Evolutionary conservation across 2,888 invertebrate genomes (phyloP), one percentile per base, ranked within the genome.

Genomic region (Lepidochrysops patricia): DNA sequence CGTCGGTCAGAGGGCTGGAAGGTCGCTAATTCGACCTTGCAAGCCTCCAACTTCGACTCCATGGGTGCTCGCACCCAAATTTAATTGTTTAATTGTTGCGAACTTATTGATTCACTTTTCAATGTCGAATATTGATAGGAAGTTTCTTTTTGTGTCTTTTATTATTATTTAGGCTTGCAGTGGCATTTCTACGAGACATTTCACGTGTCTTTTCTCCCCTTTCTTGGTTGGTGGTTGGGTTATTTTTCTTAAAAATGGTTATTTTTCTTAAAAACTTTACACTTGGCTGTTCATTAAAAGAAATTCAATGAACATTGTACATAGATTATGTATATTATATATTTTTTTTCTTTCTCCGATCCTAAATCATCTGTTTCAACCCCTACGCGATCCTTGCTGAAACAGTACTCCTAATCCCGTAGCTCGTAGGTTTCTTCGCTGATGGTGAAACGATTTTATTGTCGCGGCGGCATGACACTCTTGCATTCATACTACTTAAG

Each of bases 21-120:
- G 88, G 88, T 88, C 88, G 80, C 76, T 87, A 86, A 86, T 84
- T 86, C 76, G 85, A 87, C 88, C 88, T 89, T 87, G 86, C n/a
- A n/a, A n/a, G n/a, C 79, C 76, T 75, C 77, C 78, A 84, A 86
- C 77, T 86, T 85, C 77, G 84, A 85, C 77, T 86, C 84, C 72
- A 68, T 69, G 74, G 64, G 66, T 64, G 67, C 67, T 71, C 66
- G 63, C 67, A 67, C 66, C 64, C 69, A 74, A 73, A 68, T 60
- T 52, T 34, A 58, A 60, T 60, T 57, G 57, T 60, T 13, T 32
- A 32, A 34, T 50, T 60, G 58, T 32, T 35, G 32, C 35, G 4
- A 12, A 43, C 43, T 43, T 43, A 43, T 43, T 13, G 9, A 23
- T 19, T 19, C 9, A 43, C 7, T 19, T 34, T 34, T 43, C 43